Conservation (phyloP, 30 jellyfish, hydroid and myxozoan genomes). For the Hydractinia symbiolongicarpus region DNA sequence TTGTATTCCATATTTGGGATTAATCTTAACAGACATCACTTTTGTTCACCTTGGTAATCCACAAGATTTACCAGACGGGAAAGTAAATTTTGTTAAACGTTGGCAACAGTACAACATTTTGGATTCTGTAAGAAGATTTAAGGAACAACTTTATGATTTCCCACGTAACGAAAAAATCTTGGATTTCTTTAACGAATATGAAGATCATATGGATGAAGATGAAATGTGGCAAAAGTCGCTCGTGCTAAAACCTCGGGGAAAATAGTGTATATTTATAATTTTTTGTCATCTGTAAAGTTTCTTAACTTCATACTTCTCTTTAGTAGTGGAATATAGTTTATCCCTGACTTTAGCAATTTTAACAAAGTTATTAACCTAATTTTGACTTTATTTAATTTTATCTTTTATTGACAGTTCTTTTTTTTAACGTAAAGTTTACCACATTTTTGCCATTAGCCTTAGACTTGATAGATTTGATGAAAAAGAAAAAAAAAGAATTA, state of each 20-base stretch:
- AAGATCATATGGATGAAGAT: constrained; percentile 85
- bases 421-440: too few species aligned
- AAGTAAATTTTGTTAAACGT: constrained; percentile 91
- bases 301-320: too few species aligned
- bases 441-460: too few species aligned
- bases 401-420: too few species aligned
- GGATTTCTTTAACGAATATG: constrained; percentile 73
- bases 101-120: constrained; percentile 95
- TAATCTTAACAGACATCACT: constrained; percentile 89
- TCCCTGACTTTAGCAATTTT: neutral
- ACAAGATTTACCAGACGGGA: constrained; percentile 94
- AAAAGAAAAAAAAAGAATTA: too few species aligned
- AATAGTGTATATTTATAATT: neutral
- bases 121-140: constrained; percentile 80
- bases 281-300: neutral
- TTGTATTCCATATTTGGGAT: constrained; percentile 96
- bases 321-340: too few species aligned
- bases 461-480: too few species aligned
- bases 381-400: too few species aligned
- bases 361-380: too few species aligned
- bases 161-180: constrained; percentile 66
- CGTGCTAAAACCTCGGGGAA: constrained; percentile 65
- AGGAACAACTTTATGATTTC: constrained; percentile 67
- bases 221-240: constrained; percentile 95
- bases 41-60: constrained; percentile 90